Percentiles rank a stretch among this genome's conserved stretches.
These are phyloP conservation scores for Syrmaticus mikado DNA, from an alignment of 2,113 vertebrate genomes.

Conservation along the genomic window DNA sequence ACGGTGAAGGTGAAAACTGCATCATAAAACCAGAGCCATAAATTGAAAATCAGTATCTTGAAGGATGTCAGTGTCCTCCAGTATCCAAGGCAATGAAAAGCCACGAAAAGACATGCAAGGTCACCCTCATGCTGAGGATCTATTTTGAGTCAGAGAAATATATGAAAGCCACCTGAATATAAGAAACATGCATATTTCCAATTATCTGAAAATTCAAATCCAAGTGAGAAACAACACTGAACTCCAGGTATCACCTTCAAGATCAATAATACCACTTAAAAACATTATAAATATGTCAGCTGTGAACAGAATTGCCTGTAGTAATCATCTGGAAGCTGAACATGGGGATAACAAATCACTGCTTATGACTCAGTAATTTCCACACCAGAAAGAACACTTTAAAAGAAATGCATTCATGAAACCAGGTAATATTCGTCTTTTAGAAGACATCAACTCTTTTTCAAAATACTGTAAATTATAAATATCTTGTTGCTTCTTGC, in stretches of 20 bases:
- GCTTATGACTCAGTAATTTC: background rate
- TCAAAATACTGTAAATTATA: background rate
- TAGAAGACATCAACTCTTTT: background rate
- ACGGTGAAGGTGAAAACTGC: background rate
- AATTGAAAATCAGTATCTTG: background rate
- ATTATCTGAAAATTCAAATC: background rate
- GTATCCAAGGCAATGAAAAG: background rate
- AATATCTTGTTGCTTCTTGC: background rate
- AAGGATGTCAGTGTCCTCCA: background rate
- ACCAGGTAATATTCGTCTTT: background rate
- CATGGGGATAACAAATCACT: background rate
- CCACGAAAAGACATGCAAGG: background rate
- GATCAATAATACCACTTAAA: background rate
- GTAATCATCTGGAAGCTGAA: background rate
- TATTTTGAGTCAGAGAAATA: background rate
- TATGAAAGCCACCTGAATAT: background rate
- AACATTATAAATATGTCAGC: background rate
- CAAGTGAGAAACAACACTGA: background rate
- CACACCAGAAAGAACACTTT: background rate
- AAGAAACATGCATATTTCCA: background rate
- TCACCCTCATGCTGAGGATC: background rate
- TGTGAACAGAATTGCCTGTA: background rate
- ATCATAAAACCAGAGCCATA: background rate
- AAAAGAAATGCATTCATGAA: slow-evolving; percentile 3
- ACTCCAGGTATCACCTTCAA: background rate